Conservation (phyloP, 2,797 vertebrate genomes). For the Darevskia nairensis region DNA sequence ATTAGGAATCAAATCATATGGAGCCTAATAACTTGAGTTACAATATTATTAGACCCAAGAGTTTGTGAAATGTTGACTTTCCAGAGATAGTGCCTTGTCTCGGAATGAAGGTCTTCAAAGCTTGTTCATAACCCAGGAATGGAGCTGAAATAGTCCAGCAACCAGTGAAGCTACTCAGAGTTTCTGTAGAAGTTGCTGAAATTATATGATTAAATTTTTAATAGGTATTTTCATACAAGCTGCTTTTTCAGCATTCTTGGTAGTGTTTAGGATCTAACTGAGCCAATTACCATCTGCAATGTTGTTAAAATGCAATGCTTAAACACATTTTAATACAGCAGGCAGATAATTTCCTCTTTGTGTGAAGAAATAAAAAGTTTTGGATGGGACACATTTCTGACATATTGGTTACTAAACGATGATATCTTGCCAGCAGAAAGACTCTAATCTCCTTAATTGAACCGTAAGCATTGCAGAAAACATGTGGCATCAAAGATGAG, state of each 20-base stretch:
- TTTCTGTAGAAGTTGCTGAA: neutral
- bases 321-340: constrained; percentile 23
- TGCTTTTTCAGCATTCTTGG: constrained; percentile 50
- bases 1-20: neutral
- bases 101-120: neutral
- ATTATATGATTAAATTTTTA: constrained; percentile 38
- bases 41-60: neutral
- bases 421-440: neutral
- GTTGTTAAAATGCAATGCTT: constrained; percentile 45
- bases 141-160: neutral
- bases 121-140: neutral
- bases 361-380: neutral
- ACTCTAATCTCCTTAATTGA: neutral
- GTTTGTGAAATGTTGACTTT: neutral
- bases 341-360: constrained; percentile 16
- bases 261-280: constrained; percentile 54
- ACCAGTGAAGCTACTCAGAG: neutral
- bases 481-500: neutral
- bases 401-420: neutral
- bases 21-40: neutral
- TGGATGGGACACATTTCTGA: neutral
- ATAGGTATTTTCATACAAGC: constrained; percentile 28
- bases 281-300: constrained; percentile 55
- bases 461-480: neutral
- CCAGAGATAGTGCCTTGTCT: neutral